Evolutionary conservation across 2,797 vertebrate genomes (phyloP).

Genomic region (Sylvilagus floridanus): DNA sequence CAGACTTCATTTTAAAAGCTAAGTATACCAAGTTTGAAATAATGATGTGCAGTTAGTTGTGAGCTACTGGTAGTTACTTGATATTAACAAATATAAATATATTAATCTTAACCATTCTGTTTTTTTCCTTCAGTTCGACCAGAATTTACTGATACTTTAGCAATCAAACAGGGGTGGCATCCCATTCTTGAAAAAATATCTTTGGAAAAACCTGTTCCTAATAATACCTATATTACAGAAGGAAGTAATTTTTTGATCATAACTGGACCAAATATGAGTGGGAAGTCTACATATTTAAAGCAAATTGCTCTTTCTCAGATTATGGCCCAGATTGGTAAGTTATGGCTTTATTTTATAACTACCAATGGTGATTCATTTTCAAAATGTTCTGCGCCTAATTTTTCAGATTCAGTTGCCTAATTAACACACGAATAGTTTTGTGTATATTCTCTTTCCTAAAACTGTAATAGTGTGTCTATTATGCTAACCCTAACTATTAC

Average conservation of each 20-base stretch:
- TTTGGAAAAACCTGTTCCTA: constrained; percentile 93
- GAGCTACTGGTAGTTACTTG: background rate
- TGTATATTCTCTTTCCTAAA: constrained; percentile 58
- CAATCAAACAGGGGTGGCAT: constrained; percentile 96
- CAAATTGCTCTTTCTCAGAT: constrained; percentile 98
- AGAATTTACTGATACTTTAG: constrained; percentile 98
- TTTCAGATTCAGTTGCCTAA: constrained; percentile 29
- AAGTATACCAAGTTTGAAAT: constrained; percentile 32
- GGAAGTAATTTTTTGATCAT: constrained; percentile 97
- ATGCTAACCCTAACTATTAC: background rate
- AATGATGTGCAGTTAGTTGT: constrained; percentile 7
- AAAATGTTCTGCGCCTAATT: background rate
- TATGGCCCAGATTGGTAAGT: constrained; percentile 98
- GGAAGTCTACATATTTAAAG: constrained; percentile 98
- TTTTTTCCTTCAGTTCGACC: constrained; percentile 92
- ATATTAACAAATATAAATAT: constrained; percentile 51
- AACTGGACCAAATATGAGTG: constrained; percentile 99
- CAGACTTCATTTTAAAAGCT: background rate
- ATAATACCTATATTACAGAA: constrained; percentile 95
- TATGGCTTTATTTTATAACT: background rate
- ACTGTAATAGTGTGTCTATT: background rate
- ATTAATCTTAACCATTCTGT: constrained; percentile 42
- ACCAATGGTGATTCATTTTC: background rate
- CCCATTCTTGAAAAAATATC: constrained; percentile 96
- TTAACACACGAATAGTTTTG: constrained; percentile 31